Conservation (phyloP, 2,797 vertebrate genomes). For the Morelia viridis region DNA sequence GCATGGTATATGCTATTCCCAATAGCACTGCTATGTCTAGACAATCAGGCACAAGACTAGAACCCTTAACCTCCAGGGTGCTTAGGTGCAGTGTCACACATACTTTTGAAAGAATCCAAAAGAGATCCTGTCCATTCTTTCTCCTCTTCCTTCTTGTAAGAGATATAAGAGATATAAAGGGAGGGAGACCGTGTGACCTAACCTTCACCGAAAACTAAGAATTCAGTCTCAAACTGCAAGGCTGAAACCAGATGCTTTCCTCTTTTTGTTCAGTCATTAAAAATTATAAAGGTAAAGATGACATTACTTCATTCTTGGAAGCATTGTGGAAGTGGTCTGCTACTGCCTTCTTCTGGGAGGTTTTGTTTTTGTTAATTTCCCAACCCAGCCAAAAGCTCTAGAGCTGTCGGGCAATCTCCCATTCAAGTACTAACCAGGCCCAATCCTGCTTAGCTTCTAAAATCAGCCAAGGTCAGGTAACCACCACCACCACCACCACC, state of each 20-base stretch:
- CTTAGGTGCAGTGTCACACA: not conserved
- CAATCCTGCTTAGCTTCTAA: not conserved
- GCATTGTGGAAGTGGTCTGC: not conserved
- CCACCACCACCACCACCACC: not conserved
- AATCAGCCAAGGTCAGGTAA: not conserved
- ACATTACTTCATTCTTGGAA: not conserved
- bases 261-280: not conserved
- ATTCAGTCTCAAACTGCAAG: not conserved
- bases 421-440: not conserved
- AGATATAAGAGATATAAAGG: not conserved
- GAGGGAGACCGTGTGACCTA: not conserved
- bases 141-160: not conserved
- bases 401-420: not conserved
- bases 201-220: not conserved
- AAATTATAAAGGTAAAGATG: not conserved
- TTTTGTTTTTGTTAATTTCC: not conserved
- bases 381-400: not conserved
- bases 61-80: not conserved
- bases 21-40: not conserved
- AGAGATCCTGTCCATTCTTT: not conserved
- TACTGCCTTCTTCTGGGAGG: not conserved
- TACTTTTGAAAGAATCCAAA: not conserved
- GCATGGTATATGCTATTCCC: not conserved
- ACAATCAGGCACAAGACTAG: not conserved
- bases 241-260: not conserved